These are phyloP conservation scores for Cepaea hortensis DNA, from an alignment of 2,888 invertebrate genomes.

Conservation along the genomic window DNA sequence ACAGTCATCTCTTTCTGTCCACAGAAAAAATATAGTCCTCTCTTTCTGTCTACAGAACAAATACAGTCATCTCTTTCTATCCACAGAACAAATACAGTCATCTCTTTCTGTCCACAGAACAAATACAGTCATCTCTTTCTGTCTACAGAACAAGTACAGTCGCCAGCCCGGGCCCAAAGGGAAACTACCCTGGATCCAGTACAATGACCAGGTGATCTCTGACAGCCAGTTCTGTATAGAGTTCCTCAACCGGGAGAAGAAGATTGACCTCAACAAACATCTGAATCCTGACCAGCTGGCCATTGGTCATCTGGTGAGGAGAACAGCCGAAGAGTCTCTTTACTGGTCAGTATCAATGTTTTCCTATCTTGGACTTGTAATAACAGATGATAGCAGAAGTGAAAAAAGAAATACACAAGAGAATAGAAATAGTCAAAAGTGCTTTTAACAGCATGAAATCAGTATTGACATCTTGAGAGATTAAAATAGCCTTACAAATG, in stretches of 20 bases:
- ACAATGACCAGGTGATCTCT: constrained; percentile 68
- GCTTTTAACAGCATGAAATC: too few species aligned
- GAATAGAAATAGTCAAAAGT: not conserved
- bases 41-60: constrained; percentile 57
- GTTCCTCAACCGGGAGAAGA: constrained; percentile 66
- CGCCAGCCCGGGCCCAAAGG: constrained; percentile 68
- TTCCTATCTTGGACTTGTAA: not conserved
- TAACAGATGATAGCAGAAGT: not conserved
- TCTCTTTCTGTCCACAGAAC: too few species aligned
- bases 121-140: not conserved
- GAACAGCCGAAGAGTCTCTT: constrained; percentile 72
- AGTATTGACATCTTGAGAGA: too few species aligned
- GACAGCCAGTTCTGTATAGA: constrained; percentile 73
- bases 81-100: too few species aligned
- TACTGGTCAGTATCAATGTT: constrained; percentile 65
- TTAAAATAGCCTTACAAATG: too few species aligned
- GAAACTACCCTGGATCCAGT: constrained; percentile 72
- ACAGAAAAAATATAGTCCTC: too few species aligned
- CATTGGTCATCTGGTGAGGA: constrained; percentile 63
- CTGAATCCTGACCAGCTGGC: constrained; percentile 64
- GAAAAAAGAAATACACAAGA: not conserved
- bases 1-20: too few species aligned
- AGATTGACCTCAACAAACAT: constrained; percentile 63
- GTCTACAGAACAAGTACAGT: constrained; percentile 61
- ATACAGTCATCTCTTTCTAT: constrained; percentile 46